phyloP scores from a whole-genome alignment of 37 sponge, comb jelly and placozoan species.

The Ephydatia muelleri region DNA sequence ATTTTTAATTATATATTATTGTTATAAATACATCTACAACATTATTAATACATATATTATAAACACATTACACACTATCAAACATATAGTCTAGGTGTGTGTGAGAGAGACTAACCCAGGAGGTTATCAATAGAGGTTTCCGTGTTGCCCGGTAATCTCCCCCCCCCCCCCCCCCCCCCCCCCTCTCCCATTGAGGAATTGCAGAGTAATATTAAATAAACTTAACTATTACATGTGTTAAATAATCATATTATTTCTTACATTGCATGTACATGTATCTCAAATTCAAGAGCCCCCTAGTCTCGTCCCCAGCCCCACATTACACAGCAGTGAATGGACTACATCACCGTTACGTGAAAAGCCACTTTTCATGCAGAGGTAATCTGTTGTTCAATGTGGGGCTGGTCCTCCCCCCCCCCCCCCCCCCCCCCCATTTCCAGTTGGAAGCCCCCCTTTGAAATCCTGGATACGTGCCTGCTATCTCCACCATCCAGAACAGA shows the following conservation, averaged over 20 bases:
- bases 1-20: too few species aligned
- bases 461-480: slow-evolving; percentile 35
- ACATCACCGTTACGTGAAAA: too few species aligned
- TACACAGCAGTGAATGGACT: too few species aligned
- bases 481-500: slow-evolving; percentile 82
- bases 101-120: too few species aligned
- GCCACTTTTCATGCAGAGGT: too few species aligned
- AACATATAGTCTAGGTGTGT: too few species aligned
- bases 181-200: not conserved
- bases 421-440: not conserved
- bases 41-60: too few species aligned
- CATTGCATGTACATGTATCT: not conserved
- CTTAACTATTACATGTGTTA: not conserved
- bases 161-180: too few species aligned
- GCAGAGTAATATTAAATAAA: not conserved
- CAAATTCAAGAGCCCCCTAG: not conserved
- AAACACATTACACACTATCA: too few species aligned
- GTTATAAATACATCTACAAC: too few species aligned
- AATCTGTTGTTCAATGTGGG: not conserved
- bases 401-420: not conserved
- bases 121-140: too few species aligned
- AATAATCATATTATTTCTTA: not conserved
- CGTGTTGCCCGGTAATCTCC: too few species aligned
- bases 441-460: not conserved
- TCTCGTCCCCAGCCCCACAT: not conserved